phyloP scores from a whole-genome alignment of 2,888 invertebrate species.

The Scaptomyza flava region DNA sequence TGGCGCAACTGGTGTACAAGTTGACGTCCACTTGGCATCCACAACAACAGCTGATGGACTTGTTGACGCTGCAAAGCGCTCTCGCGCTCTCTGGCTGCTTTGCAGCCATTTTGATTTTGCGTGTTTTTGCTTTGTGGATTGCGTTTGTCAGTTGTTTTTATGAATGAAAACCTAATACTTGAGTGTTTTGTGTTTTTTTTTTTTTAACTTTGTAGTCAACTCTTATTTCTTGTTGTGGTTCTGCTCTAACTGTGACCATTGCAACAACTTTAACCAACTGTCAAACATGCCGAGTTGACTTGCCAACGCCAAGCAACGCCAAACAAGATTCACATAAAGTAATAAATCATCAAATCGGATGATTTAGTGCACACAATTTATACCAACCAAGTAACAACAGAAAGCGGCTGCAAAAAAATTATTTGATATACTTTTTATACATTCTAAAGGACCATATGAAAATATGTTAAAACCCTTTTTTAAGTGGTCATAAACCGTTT shows the following conservation, averaged over 20 bases:
- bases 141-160: constrained; percentile 50
- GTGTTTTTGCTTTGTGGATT: constrained; percentile 57
- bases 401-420: constrained; percentile 13
- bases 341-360: constrained; percentile 69
- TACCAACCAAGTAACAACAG: constrained; percentile 9
- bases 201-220: background rate
- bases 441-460: constrained; percentile 41
- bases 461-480: constrained; percentile 62
- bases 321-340: constrained; percentile 10
- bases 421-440: constrained; percentile 41
- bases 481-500: constrained; percentile 68
- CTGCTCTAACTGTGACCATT: constrained; percentile 9
- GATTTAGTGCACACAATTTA: constrained; percentile 58
- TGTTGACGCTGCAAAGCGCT: constrained; percentile 60
- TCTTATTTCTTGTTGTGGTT: constrained; percentile 21
- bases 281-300: constrained; percentile 19
- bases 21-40: constrained; percentile 54
- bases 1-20: constrained; percentile 65
- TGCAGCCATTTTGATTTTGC: constrained; percentile 42
- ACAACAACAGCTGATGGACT: constrained; percentile 68
- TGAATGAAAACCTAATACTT: constrained; percentile 59
- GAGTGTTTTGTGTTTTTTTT: too few species aligned
- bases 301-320: constrained; percentile 1
- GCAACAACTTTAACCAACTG: constrained; percentile 20
- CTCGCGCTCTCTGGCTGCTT: constrained; percentile 16